Evolutionary conservation across 2,113 vertebrate species (phyloP).

Genomic region (Megaleporinus macrocephalus): DNA sequence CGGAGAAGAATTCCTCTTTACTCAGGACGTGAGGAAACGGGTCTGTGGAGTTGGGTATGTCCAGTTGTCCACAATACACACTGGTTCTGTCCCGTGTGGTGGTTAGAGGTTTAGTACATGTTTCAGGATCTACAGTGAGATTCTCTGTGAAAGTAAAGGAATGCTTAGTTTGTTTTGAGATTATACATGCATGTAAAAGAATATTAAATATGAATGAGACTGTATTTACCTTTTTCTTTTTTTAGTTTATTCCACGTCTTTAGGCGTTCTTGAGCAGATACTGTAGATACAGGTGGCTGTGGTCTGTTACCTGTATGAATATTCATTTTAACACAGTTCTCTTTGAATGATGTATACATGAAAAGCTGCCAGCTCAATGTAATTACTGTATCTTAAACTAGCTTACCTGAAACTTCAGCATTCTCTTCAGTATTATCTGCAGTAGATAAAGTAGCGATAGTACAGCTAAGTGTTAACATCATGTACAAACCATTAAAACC

Average conservation of each 20-base stretch:
- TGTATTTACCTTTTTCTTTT: not conserved
- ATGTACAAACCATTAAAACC: too few relatives aligned
- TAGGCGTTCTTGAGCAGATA: not conserved
- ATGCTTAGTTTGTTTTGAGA: not conserved
- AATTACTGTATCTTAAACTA: too few relatives aligned
- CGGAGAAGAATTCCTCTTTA: not conserved
- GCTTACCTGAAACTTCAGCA: too few relatives aligned
- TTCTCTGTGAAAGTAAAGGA: constrained; percentile 11
- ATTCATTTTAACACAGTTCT: not conserved
- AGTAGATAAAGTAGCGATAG: too few relatives aligned
- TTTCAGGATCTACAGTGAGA: constrained; percentile 6
- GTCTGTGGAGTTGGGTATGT: not conserved
- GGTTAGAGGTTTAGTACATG: not conserved
- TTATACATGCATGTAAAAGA: not conserved
- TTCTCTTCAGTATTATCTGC: too few relatives aligned
- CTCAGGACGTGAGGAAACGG: constrained; percentile 1
- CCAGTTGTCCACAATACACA: not conserved
- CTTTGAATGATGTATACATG: too few relatives aligned
- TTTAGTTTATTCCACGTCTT: not conserved
- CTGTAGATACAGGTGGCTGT: not conserved
- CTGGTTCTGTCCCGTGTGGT: not conserved
- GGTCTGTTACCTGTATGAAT: not conserved
- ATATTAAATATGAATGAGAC: not conserved
- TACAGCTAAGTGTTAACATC: too few relatives aligned
- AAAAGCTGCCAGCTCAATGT: too few relatives aligned